phyloP scores from a whole-genome alignment of 2,888 invertebrate species.

The Epirrhoe tristata region DNA sequence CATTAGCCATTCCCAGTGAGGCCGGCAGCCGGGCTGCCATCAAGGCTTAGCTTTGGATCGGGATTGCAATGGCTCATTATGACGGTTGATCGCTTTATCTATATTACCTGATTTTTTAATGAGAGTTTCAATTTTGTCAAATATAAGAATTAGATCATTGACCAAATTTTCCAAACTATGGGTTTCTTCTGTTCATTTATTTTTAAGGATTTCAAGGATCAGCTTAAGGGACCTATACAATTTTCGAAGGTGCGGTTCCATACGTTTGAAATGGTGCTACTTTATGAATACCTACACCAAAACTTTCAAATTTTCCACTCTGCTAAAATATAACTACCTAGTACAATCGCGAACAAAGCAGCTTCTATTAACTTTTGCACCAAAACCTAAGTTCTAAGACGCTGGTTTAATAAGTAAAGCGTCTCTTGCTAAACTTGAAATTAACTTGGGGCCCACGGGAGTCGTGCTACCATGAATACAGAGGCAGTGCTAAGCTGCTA shows the following conservation, averaged over 20 bases:
- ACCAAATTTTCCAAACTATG: neutral
- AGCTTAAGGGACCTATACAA: too few relatives aligned
- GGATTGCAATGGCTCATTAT: conserved; percentile 43
- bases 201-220: too few relatives aligned
- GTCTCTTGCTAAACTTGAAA: conserved; percentile 77
- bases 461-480: conserved; percentile 54
- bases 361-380: conserved; percentile 59
- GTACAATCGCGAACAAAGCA: conserved; percentile 40
- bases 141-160: neutral
- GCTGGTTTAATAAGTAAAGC: conserved; percentile 78
- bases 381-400: conserved; percentile 76
- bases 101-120: conserved; percentile 13
- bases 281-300: conserved; percentile 5
- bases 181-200: neutral
- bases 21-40: conserved; percentile 44
- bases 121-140: conserved; percentile 1
- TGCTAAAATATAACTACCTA: conserved; percentile 9
- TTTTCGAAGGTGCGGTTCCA: too few relatives aligned
- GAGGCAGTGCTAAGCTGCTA: conserved; percentile 47
- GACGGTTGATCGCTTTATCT: conserved; percentile 28
- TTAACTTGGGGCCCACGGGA: conserved; percentile 77
- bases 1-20: conserved; percentile 62
- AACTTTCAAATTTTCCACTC: conserved; percentile 24
- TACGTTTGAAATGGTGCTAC: neutral
- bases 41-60: conserved; percentile 48